Evolutionary conservation across 2,113 vertebrate species (phyloP), one percentile per base, ranked within the genome.

Genomic region (Lamprologus ornatipinnis): DNA sequence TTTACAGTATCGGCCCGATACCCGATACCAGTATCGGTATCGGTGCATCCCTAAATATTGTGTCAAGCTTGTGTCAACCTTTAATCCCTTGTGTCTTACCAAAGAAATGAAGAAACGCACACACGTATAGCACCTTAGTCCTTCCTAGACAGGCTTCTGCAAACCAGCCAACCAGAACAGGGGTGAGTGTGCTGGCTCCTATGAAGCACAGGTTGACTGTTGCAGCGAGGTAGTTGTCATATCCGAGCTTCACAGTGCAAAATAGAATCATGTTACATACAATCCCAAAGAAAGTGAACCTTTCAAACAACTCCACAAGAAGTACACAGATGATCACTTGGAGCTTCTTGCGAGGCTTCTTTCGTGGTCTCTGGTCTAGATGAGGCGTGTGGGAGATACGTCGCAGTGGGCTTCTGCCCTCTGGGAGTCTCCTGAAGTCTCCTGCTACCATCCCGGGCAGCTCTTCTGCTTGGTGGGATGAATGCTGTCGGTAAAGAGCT

Each of bases 231-330:
- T 97, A 91, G 92, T 97, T 97, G 83, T 49, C 28, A 15, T 98
- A 98, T 87, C 97, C 97, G 1, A 99, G 96, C 86, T 96, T 97
- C 78, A 97, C 84, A 0, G 97, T 98, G 95, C 98, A 99, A 93
- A 98, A 99, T 9, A 98, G 95, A 84, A 98, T 98, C 97, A 96
- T 97, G 90, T 98, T 99, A 95, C 98, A 98, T 47, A 98, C 96
- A 0, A 99, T 97, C 89, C 97, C 97, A 13, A 97, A 97, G 93
- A 99, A 99, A 0, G 97, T 96, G 89, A 99, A 98, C 40, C 97
- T 96, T 91, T 99, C 98, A 2, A 96, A 98, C 17, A 99, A 94
- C 91, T 99, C 97, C 93, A 98, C 97, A 26, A 98, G 95, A 88
- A 99, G 94, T 45, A 98, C 93, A 17, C 97, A 98, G 15, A 98